Evolutionary conservation across 2,797 vertebrate species (phyloP).

Genomic region (Leptodactylus fallax): DNA sequence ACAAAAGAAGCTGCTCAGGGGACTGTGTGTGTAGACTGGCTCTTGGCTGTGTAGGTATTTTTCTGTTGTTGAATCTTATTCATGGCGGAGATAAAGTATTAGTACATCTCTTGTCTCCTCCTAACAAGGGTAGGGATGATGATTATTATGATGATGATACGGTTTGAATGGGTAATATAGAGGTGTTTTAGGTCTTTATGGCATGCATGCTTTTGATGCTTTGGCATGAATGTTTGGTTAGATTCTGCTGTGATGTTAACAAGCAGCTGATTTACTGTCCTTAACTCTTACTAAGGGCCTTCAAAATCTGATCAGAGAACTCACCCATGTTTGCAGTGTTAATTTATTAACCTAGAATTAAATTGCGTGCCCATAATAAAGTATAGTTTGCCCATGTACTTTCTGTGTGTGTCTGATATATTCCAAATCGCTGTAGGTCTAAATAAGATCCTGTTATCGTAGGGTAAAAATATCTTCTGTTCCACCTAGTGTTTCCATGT

Average conservation of each 20-base stretch:
- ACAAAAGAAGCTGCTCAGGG: too few species aligned
- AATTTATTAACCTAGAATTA: not conserved
- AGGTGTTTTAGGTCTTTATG: not conserved
- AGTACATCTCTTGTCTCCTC: not conserved
- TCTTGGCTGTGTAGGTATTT: too few species aligned
- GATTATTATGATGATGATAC: not conserved
- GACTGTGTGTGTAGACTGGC: not conserved
- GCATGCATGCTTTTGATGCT: conserved; percentile 19
- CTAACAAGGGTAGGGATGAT: not conserved
- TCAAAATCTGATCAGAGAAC: not conserved
- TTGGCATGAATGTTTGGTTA: conserved; percentile 28
- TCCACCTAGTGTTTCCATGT: too few species aligned
- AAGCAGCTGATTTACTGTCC: not conserved
- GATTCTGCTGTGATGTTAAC: not conserved
- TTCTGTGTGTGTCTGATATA: not conserved
- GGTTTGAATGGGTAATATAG: not conserved
- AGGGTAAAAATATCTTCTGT: too few species aligned
- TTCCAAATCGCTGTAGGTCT: too few species aligned
- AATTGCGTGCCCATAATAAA: not conserved
- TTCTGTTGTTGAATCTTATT: too few species aligned
- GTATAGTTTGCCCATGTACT: not conserved
- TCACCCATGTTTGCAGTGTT: conserved; percentile 13
- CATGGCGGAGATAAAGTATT: too few species aligned
- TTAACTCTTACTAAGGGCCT: conserved; percentile 33
- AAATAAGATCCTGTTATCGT: too few species aligned